These are phyloP conservation scores for Scaptomyza tumidula DNA, from an alignment of 2,888 invertebrate species.

Conservation along the genomic window DNA sequence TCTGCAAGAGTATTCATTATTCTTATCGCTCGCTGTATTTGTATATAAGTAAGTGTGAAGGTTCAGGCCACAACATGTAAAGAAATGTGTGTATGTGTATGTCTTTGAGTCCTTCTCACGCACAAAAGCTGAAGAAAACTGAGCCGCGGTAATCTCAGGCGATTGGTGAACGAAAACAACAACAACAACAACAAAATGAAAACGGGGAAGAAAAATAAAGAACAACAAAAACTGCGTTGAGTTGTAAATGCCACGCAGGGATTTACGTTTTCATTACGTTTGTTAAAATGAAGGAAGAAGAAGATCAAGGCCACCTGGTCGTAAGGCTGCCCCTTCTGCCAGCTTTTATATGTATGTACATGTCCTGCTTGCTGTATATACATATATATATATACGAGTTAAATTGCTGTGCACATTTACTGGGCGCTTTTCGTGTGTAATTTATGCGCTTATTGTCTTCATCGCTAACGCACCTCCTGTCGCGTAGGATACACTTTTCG, in stretches of 20 bases:
- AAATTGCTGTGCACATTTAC: conserved; percentile 42
- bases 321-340: not conserved
- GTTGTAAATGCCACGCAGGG: conserved; percentile 76
- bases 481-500: conserved; percentile 25
- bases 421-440: conserved; percentile 63
- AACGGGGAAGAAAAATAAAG: conserved; percentile 9
- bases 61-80: conserved; percentile 24
- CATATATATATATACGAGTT: conserved; percentile 14
- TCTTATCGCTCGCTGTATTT: not conserved
- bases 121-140: conserved; percentile 34
- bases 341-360: not conserved
- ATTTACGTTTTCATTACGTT: conserved; percentile 78
- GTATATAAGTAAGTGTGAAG: conserved; percentile 6
- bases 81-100: conserved; percentile 12
- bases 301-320: conserved; percentile 19
- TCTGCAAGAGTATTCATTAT: not conserved
- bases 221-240: conserved; percentile 67
- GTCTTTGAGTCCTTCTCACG: conserved; percentile 18
- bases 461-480: conserved; percentile 22
- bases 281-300: conserved; percentile 52
- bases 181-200: no score
- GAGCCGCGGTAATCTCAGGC: conserved; percentile 62
- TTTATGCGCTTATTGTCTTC: conserved; percentile 76
- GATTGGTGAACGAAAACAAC: conserved; percentile 44
- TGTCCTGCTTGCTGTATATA: not conserved